Evolutionary conservation across 2,888 invertebrate species (phyloP), one percentile per base, ranked within the genome.

Genomic region (Lycophotia porphyrea): DNA sequence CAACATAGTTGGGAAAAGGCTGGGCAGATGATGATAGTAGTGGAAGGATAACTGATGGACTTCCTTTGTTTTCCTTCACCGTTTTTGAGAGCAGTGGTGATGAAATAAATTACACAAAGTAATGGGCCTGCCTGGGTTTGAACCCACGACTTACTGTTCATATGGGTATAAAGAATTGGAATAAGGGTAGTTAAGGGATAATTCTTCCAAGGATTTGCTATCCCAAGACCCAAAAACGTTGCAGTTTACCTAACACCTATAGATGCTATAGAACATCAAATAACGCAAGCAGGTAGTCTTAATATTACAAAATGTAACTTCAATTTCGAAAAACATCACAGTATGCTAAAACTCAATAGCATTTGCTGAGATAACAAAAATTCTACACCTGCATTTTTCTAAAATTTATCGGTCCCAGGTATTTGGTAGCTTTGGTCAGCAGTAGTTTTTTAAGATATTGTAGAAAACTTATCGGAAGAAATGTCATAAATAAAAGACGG

Each of bases 341-440:
- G 27, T 15, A 7, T 21, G 31, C 49, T 78, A 52, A 69, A 69
- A 27, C 47, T 68, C 39, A 55, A 55, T 61, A 55, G 21, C 24
- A 47, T 78, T 61, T 24, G n/a, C 55, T 18, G 27, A 44, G 24
- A 47, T 34, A 7, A 49, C 52, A 76, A 61, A 67, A 76, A 11
- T 2, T 31, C 13, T 31, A 21, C 27, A 49, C 15, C n/a, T 49
- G 77, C n/a, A 58, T 15, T 82, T 76, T 76, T 24, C 4, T 3
- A 21, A 49, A 79, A 49, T 79, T 68, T 76, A 82, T 78, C 21
- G 64, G 65, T 44, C 8, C 15, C 52, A 18, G 39, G 27, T 77
- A 64, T 80, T 80, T 61, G 31, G 65, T 21, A 34, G 15, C n/a
- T 76, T 81, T 24, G 67, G 60, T 61, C 66, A 47, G 80, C 61